Conservation (phyloP, 1,140 invertebrate species). For the Saccostrea echinata region DNA sequence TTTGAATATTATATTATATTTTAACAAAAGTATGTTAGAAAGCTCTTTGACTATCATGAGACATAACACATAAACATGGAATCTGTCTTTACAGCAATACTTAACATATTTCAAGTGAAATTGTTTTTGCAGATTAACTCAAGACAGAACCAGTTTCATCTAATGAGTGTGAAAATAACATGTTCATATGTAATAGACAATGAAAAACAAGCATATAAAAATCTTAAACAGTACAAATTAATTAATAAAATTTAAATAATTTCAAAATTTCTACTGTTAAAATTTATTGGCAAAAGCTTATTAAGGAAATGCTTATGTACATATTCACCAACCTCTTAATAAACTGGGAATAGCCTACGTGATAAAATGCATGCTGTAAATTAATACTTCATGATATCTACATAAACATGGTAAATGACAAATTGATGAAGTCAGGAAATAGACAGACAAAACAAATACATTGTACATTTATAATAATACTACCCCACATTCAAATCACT, state of each 20-base stretch:
- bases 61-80: too few relatives aligned
- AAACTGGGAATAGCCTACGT: neutral
- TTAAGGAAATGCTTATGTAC: neutral
- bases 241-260: neutral
- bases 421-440: neutral
- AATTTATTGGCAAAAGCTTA: neutral
- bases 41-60: too few relatives aligned
- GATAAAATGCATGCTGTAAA: neutral
- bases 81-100: neutral
- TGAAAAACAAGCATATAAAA: too few relatives aligned
- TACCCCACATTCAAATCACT: neutral
- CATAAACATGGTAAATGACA: neutral
- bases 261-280: neutral
- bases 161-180: neutral
- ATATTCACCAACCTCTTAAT: neutral
- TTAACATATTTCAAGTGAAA: neutral
- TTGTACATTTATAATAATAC: neutral
- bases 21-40: too few relatives aligned
- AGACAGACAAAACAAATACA: neutral
- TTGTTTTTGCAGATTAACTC: neutral
- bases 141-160: neutral
- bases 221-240: neutral
- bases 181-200: neutral
- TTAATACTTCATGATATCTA: constrained; percentile 21
- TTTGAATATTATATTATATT: too few relatives aligned